Base-by-base conservation (phyloP, 2,113 vertebrate genomes). In the Blennius ocellaris region DNA sequence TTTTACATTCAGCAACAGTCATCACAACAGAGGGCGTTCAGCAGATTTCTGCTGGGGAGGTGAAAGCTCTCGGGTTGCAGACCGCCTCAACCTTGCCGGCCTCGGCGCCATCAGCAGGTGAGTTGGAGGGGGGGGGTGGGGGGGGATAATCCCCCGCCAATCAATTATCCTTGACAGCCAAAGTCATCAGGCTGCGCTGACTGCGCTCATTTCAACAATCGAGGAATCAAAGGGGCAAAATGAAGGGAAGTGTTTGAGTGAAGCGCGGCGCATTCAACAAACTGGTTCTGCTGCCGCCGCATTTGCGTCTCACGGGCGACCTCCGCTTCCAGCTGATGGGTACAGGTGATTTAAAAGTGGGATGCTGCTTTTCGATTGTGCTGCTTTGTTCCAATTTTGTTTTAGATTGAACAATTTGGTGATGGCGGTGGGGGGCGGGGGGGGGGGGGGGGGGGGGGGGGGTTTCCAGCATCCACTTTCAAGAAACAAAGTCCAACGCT, bases 161-260 rank as follows among this genome's bases (percentile, higher is more conserved):
- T 93, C 90, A 92, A 92, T 90, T 92, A 85, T 81, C 85, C 82
- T 90, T 87, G 81, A 89, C 49, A 75, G 86, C 61, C 72, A 90
- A 91, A 89, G 90, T 90, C 86, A 88, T 88, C 84, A 88, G 71
- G 62, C 48, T 63, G 74, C 73, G 45, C 79, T 67, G 48, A 54
- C 63, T 12, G 16, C 59, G 84, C 78, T 86, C 80, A 85, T 85
- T 88, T 73, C 74, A 72, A 67, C 69, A 45, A 78, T 12, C 37
- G 59, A 47, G 57, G 6, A 76, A 72, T 83, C 80, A 76, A 82
- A 87, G 57, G 8, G 7, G 43, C 50, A 53, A 70, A 74, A 69
- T 76, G 62, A 76, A 53, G 63, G 66, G 74, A 81, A 76, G 81
- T 68, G 12, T 90, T 93, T 74, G 76, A 81, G 68, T 38, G 59